Base-by-base conservation (phyloP, 2,888 invertebrate genomes). In the Megaustenia siamemsis region DNA sequence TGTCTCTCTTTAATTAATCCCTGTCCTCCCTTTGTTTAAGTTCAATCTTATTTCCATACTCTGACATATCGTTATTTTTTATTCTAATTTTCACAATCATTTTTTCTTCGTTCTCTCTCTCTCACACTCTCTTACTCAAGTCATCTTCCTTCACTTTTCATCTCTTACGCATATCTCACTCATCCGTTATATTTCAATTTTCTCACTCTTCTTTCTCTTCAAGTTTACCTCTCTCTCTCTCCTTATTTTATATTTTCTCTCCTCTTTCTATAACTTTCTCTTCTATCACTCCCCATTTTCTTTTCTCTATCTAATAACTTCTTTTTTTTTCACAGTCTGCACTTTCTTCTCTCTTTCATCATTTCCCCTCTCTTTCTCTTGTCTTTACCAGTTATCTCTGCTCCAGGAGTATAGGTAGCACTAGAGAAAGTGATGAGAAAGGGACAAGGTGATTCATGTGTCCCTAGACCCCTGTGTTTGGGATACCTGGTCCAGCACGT, bases 401-500 rank as follows among this genome's bases (percentile, higher is more conserved):
- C 66, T 45, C 45, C 68, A 15, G 79, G 66, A 1, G 28, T 18
- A 28, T 66, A 79, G 3, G 45, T 18, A 3, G 40, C 18, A 60
- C 35, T 0, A 32, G 63, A 53, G 18, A 81, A 69, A 10, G 49
- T 69, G 5, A 81, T 81, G 12, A 5, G 10, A 69, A 66, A 32
- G 18, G 80, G 80, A 21, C 66, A 35, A 35, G 53, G 53, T 35
- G 69, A 38, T 12, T 32, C 49, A 69, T 71, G 80, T n/a, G 80
- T 49, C 45, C 43, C 68, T n/a, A 5, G 28, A 0, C 69, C 69
- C 15, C 10, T 66, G 49, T 81, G 79, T 60, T 79, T 79, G 45
- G 79, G 79, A 45, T 79, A 79, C 45, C 79, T 63, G 40, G 79
- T 79, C 24, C 18, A 79, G 18, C 79, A 79, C 12, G 79, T 79